Evolutionary conservation across 2,797 vertebrate species (phyloP), one percentile per base, ranked within the genome.

Genomic region (Sebastes matsubarae): DNA sequence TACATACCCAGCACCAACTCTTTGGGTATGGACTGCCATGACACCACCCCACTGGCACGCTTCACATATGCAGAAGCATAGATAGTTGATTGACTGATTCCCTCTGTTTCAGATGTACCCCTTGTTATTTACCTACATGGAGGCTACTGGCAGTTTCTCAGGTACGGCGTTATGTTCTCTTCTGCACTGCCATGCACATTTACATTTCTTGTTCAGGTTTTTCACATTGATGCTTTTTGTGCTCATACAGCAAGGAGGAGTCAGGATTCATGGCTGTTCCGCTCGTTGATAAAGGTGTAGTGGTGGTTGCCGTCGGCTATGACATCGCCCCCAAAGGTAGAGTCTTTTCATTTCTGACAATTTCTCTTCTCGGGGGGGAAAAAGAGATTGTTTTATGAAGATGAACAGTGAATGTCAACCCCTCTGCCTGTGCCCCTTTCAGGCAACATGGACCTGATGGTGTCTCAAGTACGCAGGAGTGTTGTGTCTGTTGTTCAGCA

Each of bases 111-210:
- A 99, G 98, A 94, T 27, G 92, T 96, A 30, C 95, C 96, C 0
- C 89, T 97, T 32, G 94, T 99, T 11, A 85, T 99, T 86, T 99
- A 98, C 85, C 30, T 99, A n/a, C 97, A 99, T 0, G 98, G 98
- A 1, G 98, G 98, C 4, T 98, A 98, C 91, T 99, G 98, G 98
- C 97, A 99, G 95, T 94, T 93, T 20, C 87, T 99, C 81, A 99
- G 98, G 98, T 99, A 90, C 80, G 87, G 38, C 16, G 5, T 24
- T n/a, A 10, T 8, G 1, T 3, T 72, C 4, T 70, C 16, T 9
- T 46, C 42, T 38, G 20, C 46, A 10, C 38, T 29, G 4, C 13
- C 2, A 2, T 46, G 11, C 13, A 58, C 8, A 61, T 68, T 24
- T 38, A 2, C 1, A 58, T 25, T 4, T 77, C 13, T 27, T 1